Percentiles rank a stretch among this genome's conserved stretches.
Evolutionary conservation across 2,797 vertebrate species (phyloP).

Genomic region (Spondyliosoma cantharus): DNA sequence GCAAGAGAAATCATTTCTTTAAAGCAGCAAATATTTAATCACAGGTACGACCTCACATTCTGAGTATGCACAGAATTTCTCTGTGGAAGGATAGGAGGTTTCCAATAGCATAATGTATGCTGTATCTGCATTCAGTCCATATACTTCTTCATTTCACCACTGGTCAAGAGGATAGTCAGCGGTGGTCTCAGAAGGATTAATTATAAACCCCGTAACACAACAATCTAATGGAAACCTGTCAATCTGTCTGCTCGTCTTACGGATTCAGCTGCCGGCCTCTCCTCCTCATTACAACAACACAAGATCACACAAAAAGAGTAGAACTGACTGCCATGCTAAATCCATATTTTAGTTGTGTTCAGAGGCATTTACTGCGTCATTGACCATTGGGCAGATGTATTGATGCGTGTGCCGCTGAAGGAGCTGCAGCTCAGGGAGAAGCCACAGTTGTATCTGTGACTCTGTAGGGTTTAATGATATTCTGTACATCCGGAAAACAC

Average conservation of each 20-base stretch:
- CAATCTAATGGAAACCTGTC: slow-evolving; percentile 68
- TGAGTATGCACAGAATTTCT: slow-evolving; percentile 17
- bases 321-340: slow-evolving; percentile 37
- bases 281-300: slow-evolving; percentile 53
- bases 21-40: slow-evolving; percentile 41
- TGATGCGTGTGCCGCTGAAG: slow-evolving; percentile 5
- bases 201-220: slow-evolving; percentile 67
- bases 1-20: slow-evolving; percentile 29
- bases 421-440: slow-evolving; percentile 7
- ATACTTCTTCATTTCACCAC: slow-evolving; percentile 16
- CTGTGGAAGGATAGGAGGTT: background rate
- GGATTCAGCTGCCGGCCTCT: slow-evolving; percentile 25
- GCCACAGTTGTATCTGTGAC: background rate
- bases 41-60: slow-evolving; percentile 5
- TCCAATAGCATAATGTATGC: slow-evolving; percentile 33
- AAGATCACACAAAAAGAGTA: slow-evolving; percentile 19
- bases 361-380: slow-evolving; percentile 19
- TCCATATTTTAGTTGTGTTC: slow-evolving; percentile 38
- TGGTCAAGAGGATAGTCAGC: slow-evolving; percentile 47
- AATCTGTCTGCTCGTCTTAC: slow-evolving; percentile 51
- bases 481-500: slow-evolving; percentile 33
- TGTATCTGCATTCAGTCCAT: slow-evolving; percentile 60
- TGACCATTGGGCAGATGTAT: slow-evolving; percentile 9
- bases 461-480: slow-evolving; percentile 40
- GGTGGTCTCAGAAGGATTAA: slow-evolving; percentile 71